Evolutionary conservation across 1,140 invertebrate species (phyloP).

Genomic region (Spodoptera litura): DNA sequence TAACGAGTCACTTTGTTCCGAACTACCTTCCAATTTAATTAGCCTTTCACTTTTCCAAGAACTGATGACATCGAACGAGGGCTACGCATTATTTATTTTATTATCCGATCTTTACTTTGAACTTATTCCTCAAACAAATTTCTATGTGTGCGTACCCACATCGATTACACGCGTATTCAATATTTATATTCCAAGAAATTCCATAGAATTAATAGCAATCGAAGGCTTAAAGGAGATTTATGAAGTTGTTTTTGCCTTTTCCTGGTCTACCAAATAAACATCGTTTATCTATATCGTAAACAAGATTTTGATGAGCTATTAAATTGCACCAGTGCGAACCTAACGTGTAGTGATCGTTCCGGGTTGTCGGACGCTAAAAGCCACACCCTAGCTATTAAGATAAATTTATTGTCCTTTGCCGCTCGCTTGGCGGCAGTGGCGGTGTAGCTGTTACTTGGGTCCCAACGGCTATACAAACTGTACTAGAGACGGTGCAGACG

Average conservation of each 20-base stretch:
- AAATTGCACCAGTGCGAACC: constrained; percentile 1
- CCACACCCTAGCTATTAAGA: constrained; percentile 36
- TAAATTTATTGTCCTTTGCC: constrained; percentile 37
- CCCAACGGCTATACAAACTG: constrained; percentile 39
- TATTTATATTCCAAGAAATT: neutral
- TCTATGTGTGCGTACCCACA: neutral
- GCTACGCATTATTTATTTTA: constrained; percentile 19
- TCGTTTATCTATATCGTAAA: constrained; percentile 4
- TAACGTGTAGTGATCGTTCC: constrained; percentile 15
- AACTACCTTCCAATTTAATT: constrained; percentile 69
- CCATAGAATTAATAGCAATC: neutral
- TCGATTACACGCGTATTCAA: neutral
- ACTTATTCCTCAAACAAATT: constrained; percentile 24
- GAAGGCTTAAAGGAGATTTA: constrained; percentile 1
- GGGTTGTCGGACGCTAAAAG: constrained; percentile 28
- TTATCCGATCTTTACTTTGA: constrained; percentile 23
- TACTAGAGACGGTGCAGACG: constrained; percentile 21
- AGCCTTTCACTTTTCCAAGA: constrained; percentile 46
- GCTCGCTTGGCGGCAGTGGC: constrained; percentile 13
- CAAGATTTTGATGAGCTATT: constrained; percentile 21
- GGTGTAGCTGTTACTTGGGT: constrained; percentile 37
- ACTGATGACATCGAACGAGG: constrained; percentile 22
- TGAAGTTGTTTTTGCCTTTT: neutral
- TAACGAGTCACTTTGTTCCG: constrained; percentile 64
- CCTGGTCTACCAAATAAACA: neutral